Base-by-base conservation (phyloP, 1,140 invertebrate species). In the Diachasmimorpha longicaudata region DNA sequence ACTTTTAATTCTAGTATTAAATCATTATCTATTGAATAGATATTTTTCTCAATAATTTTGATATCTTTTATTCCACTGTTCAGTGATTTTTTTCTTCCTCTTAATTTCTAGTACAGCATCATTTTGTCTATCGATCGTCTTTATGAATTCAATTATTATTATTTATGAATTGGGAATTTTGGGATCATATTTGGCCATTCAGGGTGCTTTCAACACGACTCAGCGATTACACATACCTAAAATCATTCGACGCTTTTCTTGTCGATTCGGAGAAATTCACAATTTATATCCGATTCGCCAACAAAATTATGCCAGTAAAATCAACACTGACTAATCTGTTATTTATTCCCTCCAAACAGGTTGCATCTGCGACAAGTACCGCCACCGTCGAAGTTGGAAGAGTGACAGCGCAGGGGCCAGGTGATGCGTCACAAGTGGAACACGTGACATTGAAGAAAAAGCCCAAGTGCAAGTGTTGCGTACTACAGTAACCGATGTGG, bases 361-460 rank as follows among this genome's bases (percentile, higher is more conserved):
- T 86, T 63, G 82, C 80, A 72, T 79, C 82, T 25, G 77, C 75
- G 25, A 80, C 84, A 79, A 87, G 86, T 46, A 88, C 89, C 70
- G 90, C 88, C 67, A 89, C 92, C 4, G 93, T 96, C 37, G 95
- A 96, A 81, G 93, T 96, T 14, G 92, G 94, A 81, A 92, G 93
- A 84, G 91, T 91, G 19, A 93, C 93, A 37, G 90, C 93, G 23
- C 90, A 91, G 77, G 91, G 92, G n/a, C 92, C 93, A 0, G 91
- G 91, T 77, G 94, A 95, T 83, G 93, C 93, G 69, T 92, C 92
- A 80, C 94, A 95, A 85, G 93, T 95, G 23, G 95, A 96, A 85
- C 94, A 95, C 85, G 94, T 96, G 75, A 93, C 93, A 81, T 91
- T 96, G 80, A 96, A 96, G 90, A 96, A 96, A 91, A 96, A 96